These are phyloP conservation scores for Cryptus viduatorius DNA, from an alignment of 2,888 invertebrate genomes.

Conservation along the genomic window DNA sequence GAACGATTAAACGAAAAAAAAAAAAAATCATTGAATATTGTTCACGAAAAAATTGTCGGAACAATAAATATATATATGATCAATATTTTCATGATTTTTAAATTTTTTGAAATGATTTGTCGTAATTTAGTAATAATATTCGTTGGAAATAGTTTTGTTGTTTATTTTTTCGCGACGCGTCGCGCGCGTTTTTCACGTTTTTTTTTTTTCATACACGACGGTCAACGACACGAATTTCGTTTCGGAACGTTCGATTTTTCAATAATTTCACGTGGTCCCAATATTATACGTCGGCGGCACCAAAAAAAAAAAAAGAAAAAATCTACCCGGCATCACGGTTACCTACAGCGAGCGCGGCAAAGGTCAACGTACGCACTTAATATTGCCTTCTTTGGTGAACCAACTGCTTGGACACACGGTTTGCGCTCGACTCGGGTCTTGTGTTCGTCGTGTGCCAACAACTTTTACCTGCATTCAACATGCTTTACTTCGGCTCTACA, in stretches of 20 bases:
- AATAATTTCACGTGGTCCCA: neutral
- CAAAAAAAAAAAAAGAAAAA: conserved; percentile 24
- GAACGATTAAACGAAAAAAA: no score
- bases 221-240: neutral
- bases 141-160: no score
- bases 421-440: conserved; percentile 39
- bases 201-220: neutral
- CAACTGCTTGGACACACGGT: conserved; percentile 44
- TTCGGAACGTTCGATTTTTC: neutral
- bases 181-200: no score
- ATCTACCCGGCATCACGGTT: conserved; percentile 36
- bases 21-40: no score
- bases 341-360: conserved; percentile 41
- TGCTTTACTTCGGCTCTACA: conserved; percentile 30
- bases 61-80: no score
- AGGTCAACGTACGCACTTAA: conserved; percentile 66
- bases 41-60: no score
- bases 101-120: no score
- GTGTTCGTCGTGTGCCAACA: conserved; percentile 29
- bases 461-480: conserved; percentile 59
- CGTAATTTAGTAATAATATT: no score
- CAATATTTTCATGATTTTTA: no score
- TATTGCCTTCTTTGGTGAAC: conserved; percentile 63
- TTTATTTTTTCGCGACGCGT: no score
- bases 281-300: neutral